Base-by-base conservation (phyloP, 2,797 vertebrate genomes). In the Apogon talboti region DNA sequence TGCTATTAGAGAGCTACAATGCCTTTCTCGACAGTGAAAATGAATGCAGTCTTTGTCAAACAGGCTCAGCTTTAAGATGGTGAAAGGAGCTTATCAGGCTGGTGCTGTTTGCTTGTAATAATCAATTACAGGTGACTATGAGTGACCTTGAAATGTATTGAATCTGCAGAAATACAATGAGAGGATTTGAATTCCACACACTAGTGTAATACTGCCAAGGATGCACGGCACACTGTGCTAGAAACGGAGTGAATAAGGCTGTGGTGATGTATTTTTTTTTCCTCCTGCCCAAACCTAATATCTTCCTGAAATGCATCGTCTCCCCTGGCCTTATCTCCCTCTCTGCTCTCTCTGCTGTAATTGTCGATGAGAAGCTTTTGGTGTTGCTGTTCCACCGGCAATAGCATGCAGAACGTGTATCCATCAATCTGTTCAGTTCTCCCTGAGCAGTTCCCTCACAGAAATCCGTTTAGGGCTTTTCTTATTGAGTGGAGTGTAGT, bases 341-440 rank as follows among this genome's bases (percentile, higher is more conserved):
- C 84, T 71, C 78, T 69, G 63, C 87, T 87, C 83, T 73, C 85
- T 74, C 71, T 57, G 84, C 89, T 90, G 84, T 94, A 95, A 94
- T 94, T 93, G 93, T 93, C 89, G 84, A 87, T 74, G 88, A 90
- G 91, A 88, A 94, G 91, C 89, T 87, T 90, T 87, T 84, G 77
- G 75, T 84, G 84, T 86, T 87, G 81, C 86, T 87, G 79, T 87
- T 91, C 90, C 89, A 71, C 83, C 88, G 76, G 89, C 86, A 90
- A 90, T 84, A 91, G 91, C 87, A 95, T 94, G 92, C 91, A 90
- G 92, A 95, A 94, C 85, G 89, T 93, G 91, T 93, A 94, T 94
- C 80, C 82, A 84, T 82, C 92, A 95, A 94, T 94, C 93, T 95
- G 91, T 94, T 94, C 90, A 77, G 87, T 92, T 93, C 92, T 94